Conservation (phyloP, 2,888 invertebrate species). For the Hymenopus coronatus region DNA sequence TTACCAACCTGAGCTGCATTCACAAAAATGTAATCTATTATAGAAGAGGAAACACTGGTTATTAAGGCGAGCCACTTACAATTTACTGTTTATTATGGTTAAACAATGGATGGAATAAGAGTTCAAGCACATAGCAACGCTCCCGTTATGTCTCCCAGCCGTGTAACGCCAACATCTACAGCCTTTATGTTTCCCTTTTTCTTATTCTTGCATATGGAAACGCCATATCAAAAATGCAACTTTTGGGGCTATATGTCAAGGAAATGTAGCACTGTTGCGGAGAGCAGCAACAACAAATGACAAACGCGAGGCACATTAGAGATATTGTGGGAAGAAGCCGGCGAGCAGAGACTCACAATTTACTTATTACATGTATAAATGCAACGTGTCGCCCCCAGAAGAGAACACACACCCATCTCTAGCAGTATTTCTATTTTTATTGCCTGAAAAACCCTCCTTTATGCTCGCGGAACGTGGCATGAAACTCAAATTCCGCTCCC, state of each 20-base stretch:
- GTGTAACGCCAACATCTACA: too few relatives aligned
- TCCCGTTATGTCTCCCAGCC: too few relatives aligned
- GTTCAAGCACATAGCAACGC: too few relatives aligned
- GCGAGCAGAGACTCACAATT: neutral
- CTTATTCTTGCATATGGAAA: too few relatives aligned
- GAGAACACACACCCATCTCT: neutral
- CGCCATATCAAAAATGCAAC: too few relatives aligned
- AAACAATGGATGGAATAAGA: too few relatives aligned
- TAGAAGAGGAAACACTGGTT: too few relatives aligned
- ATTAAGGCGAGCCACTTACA: too few relatives aligned
- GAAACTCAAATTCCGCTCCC: neutral
- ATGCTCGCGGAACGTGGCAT: neutral
- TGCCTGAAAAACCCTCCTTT: neutral
- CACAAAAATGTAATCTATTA: too few relatives aligned
- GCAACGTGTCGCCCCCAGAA: neutral
- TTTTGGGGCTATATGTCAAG: neutral
- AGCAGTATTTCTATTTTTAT: neutral
- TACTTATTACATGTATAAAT: neutral
- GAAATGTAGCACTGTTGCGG: neutral
- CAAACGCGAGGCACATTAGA: neutral
- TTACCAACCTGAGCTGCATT: too few relatives aligned
- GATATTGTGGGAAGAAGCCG: neutral
- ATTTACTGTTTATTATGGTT: too few relatives aligned
- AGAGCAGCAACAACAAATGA: neutral
- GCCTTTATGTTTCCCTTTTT: too few relatives aligned